Conservation (phyloP, 2,113 vertebrate genomes). For the Chloebia gouldiae region DNA sequence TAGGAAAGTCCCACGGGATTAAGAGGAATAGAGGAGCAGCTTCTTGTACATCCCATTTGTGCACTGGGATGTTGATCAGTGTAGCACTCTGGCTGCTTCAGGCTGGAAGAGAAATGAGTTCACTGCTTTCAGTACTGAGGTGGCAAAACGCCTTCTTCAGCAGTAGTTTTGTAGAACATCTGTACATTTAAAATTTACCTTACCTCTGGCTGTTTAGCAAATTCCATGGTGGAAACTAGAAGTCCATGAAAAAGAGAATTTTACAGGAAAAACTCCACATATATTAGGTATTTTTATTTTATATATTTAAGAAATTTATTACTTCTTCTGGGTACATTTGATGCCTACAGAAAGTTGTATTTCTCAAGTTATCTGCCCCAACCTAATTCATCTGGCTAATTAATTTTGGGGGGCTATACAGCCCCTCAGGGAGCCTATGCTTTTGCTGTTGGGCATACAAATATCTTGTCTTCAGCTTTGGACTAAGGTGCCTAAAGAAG, state of each 20-base stretch:
- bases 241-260: neutral
- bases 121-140: neutral
- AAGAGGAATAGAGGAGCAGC: neutral
- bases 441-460: neutral
- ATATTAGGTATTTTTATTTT: neutral
- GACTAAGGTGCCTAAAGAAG: neutral
- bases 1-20: neutral
- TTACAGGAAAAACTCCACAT: neutral
- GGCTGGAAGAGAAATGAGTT: neutral
- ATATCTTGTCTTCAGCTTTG: neutral
- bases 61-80: fast-evolving
- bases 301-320: neutral
- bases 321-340: neutral
- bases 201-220: neutral
- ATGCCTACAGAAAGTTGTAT: neutral
- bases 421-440: neutral
- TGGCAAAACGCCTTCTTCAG: neutral
- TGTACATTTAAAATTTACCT: neutral
- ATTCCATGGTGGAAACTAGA: neutral
- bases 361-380: neutral
- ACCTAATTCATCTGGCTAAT: neutral
- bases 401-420: neutral
- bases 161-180: neutral
- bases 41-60: neutral
- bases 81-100: neutral